Percentiles rank a stretch among this genome's conserved stretches.
Conservation (phyloP, 2,888 invertebrate species). For the Eretmocerus hayati region DNA sequence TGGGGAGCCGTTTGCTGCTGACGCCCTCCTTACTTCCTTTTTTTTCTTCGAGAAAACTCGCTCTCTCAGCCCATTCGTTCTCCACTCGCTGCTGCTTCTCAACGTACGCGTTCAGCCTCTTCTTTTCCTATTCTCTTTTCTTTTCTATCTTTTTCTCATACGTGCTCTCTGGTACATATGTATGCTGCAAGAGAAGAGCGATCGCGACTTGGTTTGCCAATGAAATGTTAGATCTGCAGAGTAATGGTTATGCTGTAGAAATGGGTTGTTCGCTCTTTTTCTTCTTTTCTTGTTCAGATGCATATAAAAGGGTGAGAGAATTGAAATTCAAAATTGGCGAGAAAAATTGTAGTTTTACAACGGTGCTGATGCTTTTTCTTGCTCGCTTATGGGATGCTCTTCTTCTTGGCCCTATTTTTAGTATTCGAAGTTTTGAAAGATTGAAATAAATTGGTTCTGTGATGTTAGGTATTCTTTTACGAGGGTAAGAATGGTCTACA, state of each 20-base stretch:
- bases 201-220: conserved; percentile 11
- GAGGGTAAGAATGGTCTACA: too few species aligned
- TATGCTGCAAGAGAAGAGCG: conserved; percentile 1
- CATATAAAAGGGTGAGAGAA: conserved; percentile 26
- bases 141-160: conserved; percentile 2
- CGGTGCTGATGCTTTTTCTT: too few species aligned
- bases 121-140: conserved; percentile 6
- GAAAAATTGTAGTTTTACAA: conserved; percentile 30
- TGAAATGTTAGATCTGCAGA: conserved; percentile 19
- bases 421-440: too few species aligned
- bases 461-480: too few species aligned
- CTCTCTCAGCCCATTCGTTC: not conserved
- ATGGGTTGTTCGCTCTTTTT: conserved; percentile 4
- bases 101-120: not conserved
- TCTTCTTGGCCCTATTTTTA: too few species aligned
- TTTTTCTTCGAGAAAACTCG: conserved; percentile 22
- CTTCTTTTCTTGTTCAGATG: too few species aligned
- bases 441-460: too few species aligned
- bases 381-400: too few species aligned
- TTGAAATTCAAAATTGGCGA: conserved; percentile 28
- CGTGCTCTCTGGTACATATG: not conserved
- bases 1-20: conserved; percentile 35
- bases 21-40: conserved; percentile 28
- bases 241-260: conserved; percentile 10
- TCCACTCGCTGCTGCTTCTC: too few species aligned